Evolutionary conservation across 2,888 invertebrate species (phyloP).

Genomic region (Pelosia muscerda): DNA sequence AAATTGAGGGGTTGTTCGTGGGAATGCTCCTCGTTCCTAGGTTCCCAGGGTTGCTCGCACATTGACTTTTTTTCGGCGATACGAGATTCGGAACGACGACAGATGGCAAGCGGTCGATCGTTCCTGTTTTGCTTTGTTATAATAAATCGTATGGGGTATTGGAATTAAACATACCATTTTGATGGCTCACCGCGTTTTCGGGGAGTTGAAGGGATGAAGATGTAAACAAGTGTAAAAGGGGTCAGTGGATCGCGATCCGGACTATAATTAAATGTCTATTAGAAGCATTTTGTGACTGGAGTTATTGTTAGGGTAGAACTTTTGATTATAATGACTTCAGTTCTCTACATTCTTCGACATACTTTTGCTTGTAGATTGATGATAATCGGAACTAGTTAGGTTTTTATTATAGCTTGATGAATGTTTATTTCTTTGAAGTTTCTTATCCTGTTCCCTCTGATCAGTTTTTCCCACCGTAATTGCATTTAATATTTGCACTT

Average conservation of each 20-base stretch:
- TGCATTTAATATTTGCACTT: neutral
- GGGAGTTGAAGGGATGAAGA: conserved; percentile 79
- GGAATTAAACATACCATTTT: conserved; percentile 86
- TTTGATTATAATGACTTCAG: conserved; percentile 73
- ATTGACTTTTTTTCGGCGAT: conserved; percentile 84
- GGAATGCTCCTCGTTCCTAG: conserved; percentile 88
- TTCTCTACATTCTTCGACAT: conserved; percentile 63
- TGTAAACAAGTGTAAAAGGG: conserved; percentile 87
- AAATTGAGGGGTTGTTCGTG: conserved; percentile 89
- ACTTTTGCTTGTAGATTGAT: conserved; percentile 60
- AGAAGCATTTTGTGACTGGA: conserved; percentile 79
- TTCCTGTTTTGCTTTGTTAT: conserved; percentile 83
- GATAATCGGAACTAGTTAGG: conserved; percentile 54
- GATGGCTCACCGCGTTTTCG: conserved; percentile 80
- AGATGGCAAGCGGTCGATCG: conserved; percentile 85
- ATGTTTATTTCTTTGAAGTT: neutral
- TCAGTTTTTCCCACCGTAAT: neutral
- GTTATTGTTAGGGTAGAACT: conserved; percentile 73
- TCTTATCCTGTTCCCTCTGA: neutral
- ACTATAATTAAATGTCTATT: conserved; percentile 85
- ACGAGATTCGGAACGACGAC: conserved; percentile 85
- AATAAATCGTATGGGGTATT: conserved; percentile 85
- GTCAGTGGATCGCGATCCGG: conserved; percentile 80
- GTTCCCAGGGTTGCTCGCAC: conserved; percentile 89
- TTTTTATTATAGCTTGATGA: conserved; percentile 40